These are phyloP conservation scores for Sakesphorus luctuosus DNA, from an alignment of 2,113 vertebrate genomes.

Conservation along the genomic window DNA sequence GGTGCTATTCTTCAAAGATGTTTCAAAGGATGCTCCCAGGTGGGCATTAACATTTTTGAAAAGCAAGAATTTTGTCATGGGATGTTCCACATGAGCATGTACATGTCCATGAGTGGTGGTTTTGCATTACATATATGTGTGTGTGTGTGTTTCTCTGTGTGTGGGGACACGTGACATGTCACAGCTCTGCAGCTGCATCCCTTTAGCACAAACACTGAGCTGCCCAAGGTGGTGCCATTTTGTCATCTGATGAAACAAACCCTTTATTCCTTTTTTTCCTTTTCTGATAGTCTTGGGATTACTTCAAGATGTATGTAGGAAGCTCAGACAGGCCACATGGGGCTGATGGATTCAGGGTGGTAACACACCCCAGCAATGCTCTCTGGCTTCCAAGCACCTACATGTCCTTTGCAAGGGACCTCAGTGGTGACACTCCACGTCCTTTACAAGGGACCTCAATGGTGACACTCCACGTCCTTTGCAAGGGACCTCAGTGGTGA, in stretches of 20 bases:
- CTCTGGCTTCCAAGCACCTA: background rate
- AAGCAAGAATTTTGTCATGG: background rate
- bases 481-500: background rate
- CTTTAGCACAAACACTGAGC: conserved; percentile 11
- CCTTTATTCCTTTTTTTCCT: background rate
- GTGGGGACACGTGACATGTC: conserved; percentile 10
- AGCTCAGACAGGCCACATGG: background rate
- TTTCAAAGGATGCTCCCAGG: conserved; percentile 54
- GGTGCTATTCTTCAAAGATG: conserved; percentile 20
- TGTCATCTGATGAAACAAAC: background rate
- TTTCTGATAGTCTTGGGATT: background rate
- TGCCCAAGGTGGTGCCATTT: conserved; percentile 8
- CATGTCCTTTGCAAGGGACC: background rate
- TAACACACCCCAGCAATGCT: background rate
- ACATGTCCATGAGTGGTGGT: background rate
- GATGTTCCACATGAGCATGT: background rate
- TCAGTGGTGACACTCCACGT: background rate
- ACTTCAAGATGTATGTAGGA: conserved; percentile 17
- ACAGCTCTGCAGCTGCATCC: conserved; percentile 63
- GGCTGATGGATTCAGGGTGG: background rate
- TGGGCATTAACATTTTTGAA: background rate
- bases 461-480: background rate
- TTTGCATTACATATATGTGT: background rate
- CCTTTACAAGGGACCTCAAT: background rate
- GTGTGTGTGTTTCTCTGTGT: background rate